Conservation (phyloP, 2,888 invertebrate genomes). For the Schizaphis graminum region DNA sequence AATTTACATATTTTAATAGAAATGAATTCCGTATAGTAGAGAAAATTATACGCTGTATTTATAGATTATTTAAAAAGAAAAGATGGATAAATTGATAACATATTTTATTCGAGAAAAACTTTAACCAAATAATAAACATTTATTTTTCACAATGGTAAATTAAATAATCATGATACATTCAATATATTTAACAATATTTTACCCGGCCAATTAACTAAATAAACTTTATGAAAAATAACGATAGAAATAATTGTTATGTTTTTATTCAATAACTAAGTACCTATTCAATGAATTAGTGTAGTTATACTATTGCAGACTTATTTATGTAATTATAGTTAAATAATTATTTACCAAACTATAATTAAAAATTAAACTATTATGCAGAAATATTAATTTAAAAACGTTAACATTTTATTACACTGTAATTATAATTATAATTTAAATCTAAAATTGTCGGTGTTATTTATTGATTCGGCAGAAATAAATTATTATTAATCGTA, state of each 20-base stretch:
- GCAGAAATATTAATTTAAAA: not conserved
- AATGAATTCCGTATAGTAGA: not conserved
- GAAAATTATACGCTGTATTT: not conserved
- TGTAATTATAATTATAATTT: not conserved
- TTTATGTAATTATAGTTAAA: not conserved
- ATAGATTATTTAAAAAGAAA: not conserved
- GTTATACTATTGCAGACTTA: not conserved
- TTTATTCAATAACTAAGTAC: not conserved
- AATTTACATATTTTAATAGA: not conserved
- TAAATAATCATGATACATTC: not conserved
- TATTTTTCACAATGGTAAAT: not conserved
- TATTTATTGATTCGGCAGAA: not conserved
- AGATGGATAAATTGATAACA: not conserved
- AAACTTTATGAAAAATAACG: not conserved
- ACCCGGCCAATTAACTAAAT: not conserved
- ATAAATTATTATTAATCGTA: not conserved
- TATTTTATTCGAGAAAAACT: not conserved
- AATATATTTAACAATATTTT: not conserved
- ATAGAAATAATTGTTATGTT: not conserved
- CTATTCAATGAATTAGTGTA: not conserved
- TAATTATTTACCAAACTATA: not conserved
- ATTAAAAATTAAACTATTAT: not conserved
- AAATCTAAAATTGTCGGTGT: not conserved
- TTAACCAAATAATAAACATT: not conserved
- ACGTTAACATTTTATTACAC: not conserved